Base-by-base conservation (phyloP, 1,140 invertebrate species). In the Amyelois transitella region DNA sequence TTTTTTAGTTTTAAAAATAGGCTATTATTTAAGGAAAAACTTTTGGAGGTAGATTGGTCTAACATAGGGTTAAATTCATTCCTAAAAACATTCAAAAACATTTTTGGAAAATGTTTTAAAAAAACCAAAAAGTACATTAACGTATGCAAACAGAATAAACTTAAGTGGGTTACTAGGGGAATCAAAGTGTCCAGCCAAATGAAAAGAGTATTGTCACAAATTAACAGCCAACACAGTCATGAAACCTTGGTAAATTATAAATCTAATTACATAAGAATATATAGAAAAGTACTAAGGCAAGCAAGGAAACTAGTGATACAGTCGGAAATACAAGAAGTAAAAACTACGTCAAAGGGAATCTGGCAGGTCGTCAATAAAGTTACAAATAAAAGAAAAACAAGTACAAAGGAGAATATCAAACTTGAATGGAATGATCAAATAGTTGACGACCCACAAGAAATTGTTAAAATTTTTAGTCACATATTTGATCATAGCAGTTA, bases 111-210 rank as follows among this genome's bases (percentile, higher is more conserved):
- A n/a, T n/a, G n/a, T n/a, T 51, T 50, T 60, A 24, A 43, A 10
- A 49, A 32, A 25, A 44, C 8, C 18, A 43, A 22, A 43, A 43
- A 7, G 5, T 54, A 32, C 32, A 18, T 54, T 10, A 54, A 28
- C 12, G 12, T 47, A 8, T 32, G 44, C 5, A 55, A 51, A 12
- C 2, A n/a, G n/a, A n/a, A n/a, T n/a, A n/a, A n/a, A n/a, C n/a
- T n/a, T n/a, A n/a, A n/a, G n/a, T n/a, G n/a, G 58, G 28, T 60
- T 4, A 47, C 53, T 6, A 55, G 38, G 19, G 58, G 58, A 43
- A 14, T 60, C 12, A 51, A 43, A 43, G 44, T 55, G 19, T 47
- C 53, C 22, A 61, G 59, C 24, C 12, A 25, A 43, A 60, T 52
- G 48, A 60, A 60, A 19, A 20, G 58, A n/a, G 17, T 55, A 12